Percentiles rank a stretch among this genome's conserved stretches.
phyloP scores from a whole-genome alignment of 2,797 vertebrate species.

The Cheirogaleus major region DNA sequence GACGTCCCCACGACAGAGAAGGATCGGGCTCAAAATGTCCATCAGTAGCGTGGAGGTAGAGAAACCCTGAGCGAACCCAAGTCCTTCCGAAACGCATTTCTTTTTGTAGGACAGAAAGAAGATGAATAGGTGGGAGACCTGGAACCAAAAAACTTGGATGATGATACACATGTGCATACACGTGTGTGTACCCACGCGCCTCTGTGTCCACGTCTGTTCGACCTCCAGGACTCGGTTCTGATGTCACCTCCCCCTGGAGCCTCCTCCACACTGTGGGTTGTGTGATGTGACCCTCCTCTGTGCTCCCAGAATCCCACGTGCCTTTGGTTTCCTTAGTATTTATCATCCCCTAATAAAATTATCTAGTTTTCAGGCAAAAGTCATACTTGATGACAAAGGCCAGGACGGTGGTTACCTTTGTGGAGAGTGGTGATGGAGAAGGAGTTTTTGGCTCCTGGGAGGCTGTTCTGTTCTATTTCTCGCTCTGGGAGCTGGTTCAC shows the following conservation, averaged over 20 bases:
- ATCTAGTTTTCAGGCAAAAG: background rate
- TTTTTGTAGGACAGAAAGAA: background rate
- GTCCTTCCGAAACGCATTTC: background rate
- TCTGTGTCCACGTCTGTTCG: background rate
- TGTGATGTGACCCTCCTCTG: background rate
- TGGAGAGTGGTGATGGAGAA: background rate
- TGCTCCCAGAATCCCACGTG: fast-evolving
- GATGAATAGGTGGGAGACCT: background rate
- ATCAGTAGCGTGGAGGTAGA: fast-evolving
- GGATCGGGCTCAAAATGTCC: background rate
- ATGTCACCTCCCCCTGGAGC: background rate
- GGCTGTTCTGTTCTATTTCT: background rate
- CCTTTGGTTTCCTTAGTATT: fast-evolving
- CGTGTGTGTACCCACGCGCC: background rate
- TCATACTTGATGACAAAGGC: background rate
- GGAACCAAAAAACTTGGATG: background rate
- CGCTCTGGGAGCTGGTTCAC: background rate
- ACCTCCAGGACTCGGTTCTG: background rate
- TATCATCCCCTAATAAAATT: background rate
- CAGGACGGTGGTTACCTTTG: background rate
- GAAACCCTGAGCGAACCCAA: background rate
- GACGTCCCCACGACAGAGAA: background rate
- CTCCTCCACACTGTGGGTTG: fast-evolving
- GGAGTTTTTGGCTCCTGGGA: background rate
- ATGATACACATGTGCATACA: fast-evolving